A percentile compares a stretch with the other conserved stretches of the same genome.
Conservation (phyloP, 1,140 invertebrate species). For the Myzus persicae region DNA sequence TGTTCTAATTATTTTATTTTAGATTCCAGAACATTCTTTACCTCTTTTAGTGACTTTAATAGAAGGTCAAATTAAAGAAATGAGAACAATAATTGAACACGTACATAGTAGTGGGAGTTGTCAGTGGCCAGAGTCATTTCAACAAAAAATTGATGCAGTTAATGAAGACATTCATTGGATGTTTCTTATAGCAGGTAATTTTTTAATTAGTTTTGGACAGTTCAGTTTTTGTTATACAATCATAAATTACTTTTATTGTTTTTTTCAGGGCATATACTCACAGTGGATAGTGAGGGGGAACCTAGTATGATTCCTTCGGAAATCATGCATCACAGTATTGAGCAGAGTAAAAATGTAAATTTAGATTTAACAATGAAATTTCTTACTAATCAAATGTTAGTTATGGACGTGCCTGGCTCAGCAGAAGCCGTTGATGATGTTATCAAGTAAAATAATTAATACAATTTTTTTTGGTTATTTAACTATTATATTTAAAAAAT, state of each 20-base stretch:
- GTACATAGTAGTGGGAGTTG: slow-evolving; percentile 59
- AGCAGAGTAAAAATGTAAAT: slow-evolving; percentile 67
- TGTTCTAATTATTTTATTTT: slow-evolving; percentile 39
- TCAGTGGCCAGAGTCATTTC: slow-evolving; percentile 40
- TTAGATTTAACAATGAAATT: slow-evolving; percentile 67
- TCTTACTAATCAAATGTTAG: slow-evolving; percentile 66
- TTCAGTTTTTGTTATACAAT: not conserved
- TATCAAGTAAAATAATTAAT: slow-evolving; percentile 63
- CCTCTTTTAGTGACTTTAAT: slow-evolving; percentile 71
- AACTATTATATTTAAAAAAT: not conserved
- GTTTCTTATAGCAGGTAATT: slow-evolving; percentile 76
- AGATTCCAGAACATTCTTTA: slow-evolving; percentile 69
- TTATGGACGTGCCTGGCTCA: slow-evolving; percentile 67
- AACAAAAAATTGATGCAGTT: slow-evolving; percentile 67
- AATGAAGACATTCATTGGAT: slow-evolving; percentile 93
- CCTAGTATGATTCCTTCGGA: slow-evolving; percentile 78
- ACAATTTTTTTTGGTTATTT: slow-evolving; percentile 59
- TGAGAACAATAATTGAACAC: slow-evolving; percentile 67
- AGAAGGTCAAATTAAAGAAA: slow-evolving; percentile 70
- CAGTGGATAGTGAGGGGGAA: slow-evolving; percentile 78
- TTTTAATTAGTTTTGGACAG: not conserved
- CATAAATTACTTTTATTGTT: not conserved
- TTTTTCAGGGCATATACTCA: slow-evolving; percentile 71
- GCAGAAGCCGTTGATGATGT: slow-evolving; percentile 70
- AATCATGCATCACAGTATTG: slow-evolving; percentile 76